phyloP scores from a whole-genome alignment of 92 coral and sea anemone species.

The Siderastrea siderea region DNA sequence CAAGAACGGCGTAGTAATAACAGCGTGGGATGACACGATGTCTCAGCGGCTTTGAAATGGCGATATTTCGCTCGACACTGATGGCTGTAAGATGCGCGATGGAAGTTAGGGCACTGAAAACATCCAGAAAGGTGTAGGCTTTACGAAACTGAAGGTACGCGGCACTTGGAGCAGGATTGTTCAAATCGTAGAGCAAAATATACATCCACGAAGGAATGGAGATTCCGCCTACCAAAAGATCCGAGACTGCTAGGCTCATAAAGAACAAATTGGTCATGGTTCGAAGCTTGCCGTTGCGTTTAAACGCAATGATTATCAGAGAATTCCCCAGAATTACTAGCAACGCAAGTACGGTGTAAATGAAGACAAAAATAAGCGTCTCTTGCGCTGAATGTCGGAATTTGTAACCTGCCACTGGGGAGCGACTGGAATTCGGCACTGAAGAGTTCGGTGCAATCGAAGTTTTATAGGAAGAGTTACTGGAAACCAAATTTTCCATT shows the following conservation, averaged over 20 bases:
- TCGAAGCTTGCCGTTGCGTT: slow-evolving; percentile 60
- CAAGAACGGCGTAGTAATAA: slow-evolving; percentile 38
- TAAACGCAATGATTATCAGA: slow-evolving; percentile 50
- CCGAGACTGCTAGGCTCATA: slow-evolving; percentile 70
- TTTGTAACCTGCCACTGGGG: not conserved
- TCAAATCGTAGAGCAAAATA: slow-evolving; percentile 48
- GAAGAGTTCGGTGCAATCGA: not conserved
- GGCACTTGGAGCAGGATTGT: slow-evolving; percentile 9
- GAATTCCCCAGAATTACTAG: slow-evolving; percentile 50
- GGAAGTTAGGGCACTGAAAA: slow-evolving; percentile 70
- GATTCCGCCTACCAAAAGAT: slow-evolving; percentile 60
- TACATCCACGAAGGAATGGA: slow-evolving; percentile 74
- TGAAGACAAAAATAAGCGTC: slow-evolving; percentile 22
- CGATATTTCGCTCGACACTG: slow-evolving; percentile 70
- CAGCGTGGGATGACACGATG: slow-evolving; percentile 53
- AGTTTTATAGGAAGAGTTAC: not conserved
- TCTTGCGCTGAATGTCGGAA: slow-evolving; percentile 50
- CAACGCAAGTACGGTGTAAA: slow-evolving; percentile 42
- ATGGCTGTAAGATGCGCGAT: slow-evolving; percentile 66
- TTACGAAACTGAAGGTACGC: slow-evolving; percentile 2
- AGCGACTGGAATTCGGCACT: not conserved
- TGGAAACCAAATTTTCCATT: slow-evolving; percentile 8
- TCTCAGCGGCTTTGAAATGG: slow-evolving; percentile 63
- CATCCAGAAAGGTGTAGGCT: slow-evolving; percentile 54
- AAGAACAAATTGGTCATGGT: slow-evolving; percentile 66